These are phyloP conservation scores for Strix uralensis DNA, from an alignment of 2,113 vertebrate species.

Conservation along the genomic window DNA sequence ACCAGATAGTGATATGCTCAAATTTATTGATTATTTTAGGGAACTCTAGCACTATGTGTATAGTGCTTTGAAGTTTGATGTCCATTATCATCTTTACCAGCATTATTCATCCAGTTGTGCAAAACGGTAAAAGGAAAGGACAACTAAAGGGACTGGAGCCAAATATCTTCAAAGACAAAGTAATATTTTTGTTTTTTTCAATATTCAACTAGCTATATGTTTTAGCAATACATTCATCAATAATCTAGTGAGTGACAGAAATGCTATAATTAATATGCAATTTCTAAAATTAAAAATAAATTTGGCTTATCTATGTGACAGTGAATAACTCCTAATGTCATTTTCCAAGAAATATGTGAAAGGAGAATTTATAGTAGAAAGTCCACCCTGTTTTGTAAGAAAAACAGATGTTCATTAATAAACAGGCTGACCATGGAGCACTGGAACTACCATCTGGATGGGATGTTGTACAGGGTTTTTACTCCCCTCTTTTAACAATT, in stretches of 20 bases:
- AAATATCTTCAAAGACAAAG: slow-evolving; percentile 31
- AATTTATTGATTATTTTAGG: background rate
- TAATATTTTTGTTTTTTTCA: background rate
- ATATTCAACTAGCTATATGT: background rate
- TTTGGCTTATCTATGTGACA: background rate
- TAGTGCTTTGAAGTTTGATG: background rate
- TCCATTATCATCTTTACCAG: background rate
- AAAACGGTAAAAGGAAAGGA: slow-evolving; percentile 10
- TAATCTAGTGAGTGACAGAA: background rate
- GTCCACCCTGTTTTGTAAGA: slow-evolving; percentile 48
- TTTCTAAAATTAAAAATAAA: slow-evolving; percentile 39
- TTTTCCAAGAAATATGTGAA: slow-evolving; percentile 50
- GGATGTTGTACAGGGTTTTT: background rate
- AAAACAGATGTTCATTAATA: slow-evolving; percentile 73
- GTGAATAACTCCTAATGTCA: background rate
- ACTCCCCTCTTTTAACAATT: background rate
- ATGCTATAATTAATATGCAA: slow-evolving; percentile 7
- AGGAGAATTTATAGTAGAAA: slow-evolving; percentile 57
- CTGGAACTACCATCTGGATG: slow-evolving; percentile 32
- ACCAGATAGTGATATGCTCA: background rate
- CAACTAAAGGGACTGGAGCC: background rate
- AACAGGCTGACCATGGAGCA: slow-evolving; percentile 63
- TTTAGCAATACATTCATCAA: background rate
- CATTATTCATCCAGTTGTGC: background rate
- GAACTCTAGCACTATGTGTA: background rate